Evolutionary conservation across 2,888 invertebrate species (phyloP).

Genomic region (Agriopis marginaria): DNA sequence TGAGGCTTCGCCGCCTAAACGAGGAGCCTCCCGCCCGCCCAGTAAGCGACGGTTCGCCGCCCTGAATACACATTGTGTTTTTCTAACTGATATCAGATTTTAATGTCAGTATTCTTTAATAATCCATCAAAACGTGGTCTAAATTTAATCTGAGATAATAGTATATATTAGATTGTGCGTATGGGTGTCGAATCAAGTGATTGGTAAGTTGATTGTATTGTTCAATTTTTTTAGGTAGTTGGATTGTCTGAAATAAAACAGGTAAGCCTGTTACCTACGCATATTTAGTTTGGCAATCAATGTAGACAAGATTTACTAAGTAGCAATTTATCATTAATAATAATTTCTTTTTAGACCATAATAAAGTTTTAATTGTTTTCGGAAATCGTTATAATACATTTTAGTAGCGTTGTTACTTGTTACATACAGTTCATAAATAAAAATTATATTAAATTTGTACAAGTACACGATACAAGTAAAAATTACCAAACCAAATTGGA

Average conservation of each 20-base stretch:
- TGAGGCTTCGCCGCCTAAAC: slow-evolving; percentile 74
- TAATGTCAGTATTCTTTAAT: slow-evolving; percentile 25
- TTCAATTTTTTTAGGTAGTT: slow-evolving; percentile 1
- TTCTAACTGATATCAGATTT: slow-evolving; percentile 33
- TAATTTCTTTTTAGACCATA: too few species aligned
- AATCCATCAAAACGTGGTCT: slow-evolving; percentile 7
- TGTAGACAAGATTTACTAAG: neutral
- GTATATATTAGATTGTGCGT: neutral
- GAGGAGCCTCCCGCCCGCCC: slow-evolving; percentile 80
- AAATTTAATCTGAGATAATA: neutral
- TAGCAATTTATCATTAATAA: neutral
- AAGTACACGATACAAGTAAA: too few species aligned
- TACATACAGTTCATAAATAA: too few species aligned
- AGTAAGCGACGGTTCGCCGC: slow-evolving; percentile 71
- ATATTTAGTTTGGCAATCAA: slow-evolving; percentile 25
- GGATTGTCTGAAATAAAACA: slow-evolving; percentile 12
- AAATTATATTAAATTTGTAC: too few species aligned
- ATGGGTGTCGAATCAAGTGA: neutral
- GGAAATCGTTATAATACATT: too few species aligned
- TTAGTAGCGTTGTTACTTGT: too few species aligned
- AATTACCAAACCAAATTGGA: neutral
- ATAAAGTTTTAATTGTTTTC: too few species aligned
- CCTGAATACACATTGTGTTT: slow-evolving; percentile 61
- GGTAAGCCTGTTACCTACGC: slow-evolving; percentile 19
- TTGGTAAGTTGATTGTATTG: slow-evolving; percentile 30